Conservation (phyloP, 2,113 vertebrate genomes). For the Anhinga rufa region DNA sequence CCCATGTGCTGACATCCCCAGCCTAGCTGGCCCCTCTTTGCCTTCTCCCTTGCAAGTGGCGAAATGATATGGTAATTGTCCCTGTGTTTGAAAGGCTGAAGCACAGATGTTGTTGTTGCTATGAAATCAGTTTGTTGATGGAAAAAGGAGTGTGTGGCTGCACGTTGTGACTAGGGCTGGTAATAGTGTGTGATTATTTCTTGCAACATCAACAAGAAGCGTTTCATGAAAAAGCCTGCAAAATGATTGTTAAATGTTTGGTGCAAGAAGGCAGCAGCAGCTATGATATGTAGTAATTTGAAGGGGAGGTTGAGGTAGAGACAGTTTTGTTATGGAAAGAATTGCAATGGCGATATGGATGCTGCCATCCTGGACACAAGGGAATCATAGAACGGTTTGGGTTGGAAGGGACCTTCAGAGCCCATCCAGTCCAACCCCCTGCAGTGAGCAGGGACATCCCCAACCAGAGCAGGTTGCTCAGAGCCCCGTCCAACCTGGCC, state of each 20-base stretch:
- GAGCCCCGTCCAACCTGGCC: too few relatives aligned
- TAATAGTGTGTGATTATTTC: neutral
- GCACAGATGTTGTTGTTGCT: neutral
- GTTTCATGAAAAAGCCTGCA: neutral
- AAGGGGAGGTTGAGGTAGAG: neutral
- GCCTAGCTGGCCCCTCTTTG: neutral
- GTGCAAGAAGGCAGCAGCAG: neutral
- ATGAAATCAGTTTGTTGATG: neutral
- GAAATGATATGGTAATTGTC: neutral
- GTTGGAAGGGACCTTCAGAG: too few relatives aligned
- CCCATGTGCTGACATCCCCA: neutral
- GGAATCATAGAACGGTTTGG: too few relatives aligned
- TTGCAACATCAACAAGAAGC: neutral
- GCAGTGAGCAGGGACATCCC: too few relatives aligned
- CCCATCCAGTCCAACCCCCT: too few relatives aligned
- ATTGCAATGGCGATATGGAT: neutral
- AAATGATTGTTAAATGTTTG: neutral
- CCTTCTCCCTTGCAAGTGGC: neutral
- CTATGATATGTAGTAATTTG: fast-evolving
- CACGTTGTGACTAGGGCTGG: neutral
- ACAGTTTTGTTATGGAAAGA: too few relatives aligned
- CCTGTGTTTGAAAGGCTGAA: neutral
- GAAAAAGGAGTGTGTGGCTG: neutral
- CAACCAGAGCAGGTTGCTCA: too few relatives aligned
- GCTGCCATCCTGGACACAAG: too few relatives aligned